phyloP scores from a whole-genome alignment of 2,797 vertebrate genomes.

The Phoxinus dragarum region DNA sequence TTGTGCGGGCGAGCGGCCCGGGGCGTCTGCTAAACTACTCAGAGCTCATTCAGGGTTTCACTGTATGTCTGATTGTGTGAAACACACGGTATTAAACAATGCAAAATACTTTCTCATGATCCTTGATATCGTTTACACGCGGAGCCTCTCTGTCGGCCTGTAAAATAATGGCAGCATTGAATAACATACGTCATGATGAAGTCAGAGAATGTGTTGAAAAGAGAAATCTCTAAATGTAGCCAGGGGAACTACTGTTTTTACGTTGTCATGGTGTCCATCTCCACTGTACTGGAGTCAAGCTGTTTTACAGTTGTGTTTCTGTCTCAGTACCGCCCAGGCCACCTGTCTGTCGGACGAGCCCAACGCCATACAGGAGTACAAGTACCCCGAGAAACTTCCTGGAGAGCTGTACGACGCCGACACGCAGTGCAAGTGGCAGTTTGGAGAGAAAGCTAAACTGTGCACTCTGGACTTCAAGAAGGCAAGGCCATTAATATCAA shows the following conservation, averaged over 20 bases:
- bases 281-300: slow-evolving; percentile 15
- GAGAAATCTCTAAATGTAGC: slow-evolving; percentile 26
- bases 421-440: slow-evolving; percentile 95
- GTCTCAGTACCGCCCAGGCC: slow-evolving; percentile 85
- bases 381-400: slow-evolving; percentile 87
- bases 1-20: background rate
- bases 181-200: slow-evolving; percentile 43
- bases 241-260: slow-evolving; percentile 33
- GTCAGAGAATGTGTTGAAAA: slow-evolving; percentile 41
- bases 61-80: slow-evolving; percentile 32
- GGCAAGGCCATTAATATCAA: slow-evolving; percentile 73
- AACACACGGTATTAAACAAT: slow-evolving; percentile 26
- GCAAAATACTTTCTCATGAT: slow-evolving; percentile 37
- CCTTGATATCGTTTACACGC: slow-evolving; percentile 8
- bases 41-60: slow-evolving; percentile 20
- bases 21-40: slow-evolving; percentile 47
- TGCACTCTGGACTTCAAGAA: slow-evolving; percentile 91
- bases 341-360: slow-evolving; percentile 88
- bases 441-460: slow-evolving; percentile 91
- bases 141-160: background rate
- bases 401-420: slow-evolving; percentile 90
- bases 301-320: slow-evolving; percentile 44
- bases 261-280: slow-evolving; percentile 46
- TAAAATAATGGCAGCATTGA: slow-evolving; percentile 11
- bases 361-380: slow-evolving; percentile 83